A percentile compares a stretch with the other conserved stretches of the same genome.
phyloP scores from a whole-genome alignment of 2,888 invertebrate species.

The Euclidia mi region DNA sequence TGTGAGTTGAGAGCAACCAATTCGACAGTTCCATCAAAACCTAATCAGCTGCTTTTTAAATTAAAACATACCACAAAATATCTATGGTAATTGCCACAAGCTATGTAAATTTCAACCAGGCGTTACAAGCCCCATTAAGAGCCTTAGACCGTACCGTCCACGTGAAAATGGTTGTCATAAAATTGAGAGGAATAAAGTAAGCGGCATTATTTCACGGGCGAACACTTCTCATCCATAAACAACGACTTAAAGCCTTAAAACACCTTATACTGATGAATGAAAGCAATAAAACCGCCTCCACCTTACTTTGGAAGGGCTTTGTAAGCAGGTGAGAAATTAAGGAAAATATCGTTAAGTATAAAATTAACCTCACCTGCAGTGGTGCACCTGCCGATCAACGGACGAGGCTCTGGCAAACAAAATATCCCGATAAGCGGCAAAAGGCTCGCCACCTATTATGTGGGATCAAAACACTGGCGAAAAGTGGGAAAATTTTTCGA shows the following conservation, averaged over 20 bases:
- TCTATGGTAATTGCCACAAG: background rate
- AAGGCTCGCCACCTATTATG: too few relatives aligned
- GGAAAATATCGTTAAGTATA: conserved; percentile 40
- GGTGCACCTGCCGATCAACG: too few relatives aligned
- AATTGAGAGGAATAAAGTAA: conserved; percentile 55
- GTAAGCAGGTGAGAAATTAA: conserved; percentile 61
- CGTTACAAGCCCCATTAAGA: conserved; percentile 2
- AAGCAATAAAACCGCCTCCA: conserved; percentile 60
- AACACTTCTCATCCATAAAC: conserved; percentile 41
- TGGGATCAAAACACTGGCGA: too few relatives aligned
- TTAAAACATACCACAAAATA: too few relatives aligned
- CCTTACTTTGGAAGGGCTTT: conserved; percentile 59
- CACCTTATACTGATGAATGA: conserved; percentile 58
- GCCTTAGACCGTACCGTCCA: conserved; percentile 17
- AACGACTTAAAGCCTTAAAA: conserved; percentile 48
- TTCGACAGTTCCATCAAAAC: too few relatives aligned
- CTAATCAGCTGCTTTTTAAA: too few relatives aligned
- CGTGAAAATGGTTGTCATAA: conserved; percentile 50
- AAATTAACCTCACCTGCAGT: too few relatives aligned
- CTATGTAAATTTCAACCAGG: background rate
- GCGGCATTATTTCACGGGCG: conserved; percentile 31
- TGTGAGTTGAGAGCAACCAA: too few relatives aligned
- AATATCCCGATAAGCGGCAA: too few relatives aligned
- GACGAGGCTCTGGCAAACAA: too few relatives aligned
- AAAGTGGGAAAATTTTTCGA: too few relatives aligned